Evolutionary conservation across 2,113 vertebrate genomes (phyloP).

Genomic region (Equus przewalskii): DNA sequence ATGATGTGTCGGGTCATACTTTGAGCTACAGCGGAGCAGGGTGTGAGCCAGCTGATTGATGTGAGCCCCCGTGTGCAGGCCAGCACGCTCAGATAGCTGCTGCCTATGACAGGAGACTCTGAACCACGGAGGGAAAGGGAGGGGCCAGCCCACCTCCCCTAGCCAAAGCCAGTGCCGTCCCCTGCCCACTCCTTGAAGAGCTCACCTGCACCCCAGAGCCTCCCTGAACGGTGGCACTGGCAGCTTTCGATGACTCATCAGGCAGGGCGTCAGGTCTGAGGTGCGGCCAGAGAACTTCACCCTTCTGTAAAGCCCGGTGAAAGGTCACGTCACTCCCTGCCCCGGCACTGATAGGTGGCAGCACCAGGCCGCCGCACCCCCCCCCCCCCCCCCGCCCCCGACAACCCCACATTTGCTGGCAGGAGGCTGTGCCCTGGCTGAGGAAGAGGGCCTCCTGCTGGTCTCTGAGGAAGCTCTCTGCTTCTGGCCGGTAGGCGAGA

Average conservation of each 20-base stretch:
- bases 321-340: not conserved
- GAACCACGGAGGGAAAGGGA: not conserved
- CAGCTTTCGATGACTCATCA: not conserved
- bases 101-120: not conserved
- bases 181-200: not conserved
- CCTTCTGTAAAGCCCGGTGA: not conserved
- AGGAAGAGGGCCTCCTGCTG: not conserved
- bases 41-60: not conserved
- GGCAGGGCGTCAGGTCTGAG: not conserved
- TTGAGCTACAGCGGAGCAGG: not conserved
- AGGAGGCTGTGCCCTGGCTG: no score
- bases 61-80: not conserved
- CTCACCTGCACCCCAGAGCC: not conserved
- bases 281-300: not conserved
- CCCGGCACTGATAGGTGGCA: not conserved
- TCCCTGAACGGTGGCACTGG: not conserved
- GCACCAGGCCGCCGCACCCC: no score
- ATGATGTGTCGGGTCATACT: not conserved
- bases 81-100: not conserved
- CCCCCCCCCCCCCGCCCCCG: not conserved
- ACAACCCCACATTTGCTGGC: fast-evolving
- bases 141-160: not conserved
- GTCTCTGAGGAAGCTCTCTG: not conserved
- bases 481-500: not conserved
- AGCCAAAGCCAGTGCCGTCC: no score